These are phyloP conservation scores for Cordilura impudica DNA, from an alignment of 2,888 invertebrate genomes.

Conservation along the genomic window DNA sequence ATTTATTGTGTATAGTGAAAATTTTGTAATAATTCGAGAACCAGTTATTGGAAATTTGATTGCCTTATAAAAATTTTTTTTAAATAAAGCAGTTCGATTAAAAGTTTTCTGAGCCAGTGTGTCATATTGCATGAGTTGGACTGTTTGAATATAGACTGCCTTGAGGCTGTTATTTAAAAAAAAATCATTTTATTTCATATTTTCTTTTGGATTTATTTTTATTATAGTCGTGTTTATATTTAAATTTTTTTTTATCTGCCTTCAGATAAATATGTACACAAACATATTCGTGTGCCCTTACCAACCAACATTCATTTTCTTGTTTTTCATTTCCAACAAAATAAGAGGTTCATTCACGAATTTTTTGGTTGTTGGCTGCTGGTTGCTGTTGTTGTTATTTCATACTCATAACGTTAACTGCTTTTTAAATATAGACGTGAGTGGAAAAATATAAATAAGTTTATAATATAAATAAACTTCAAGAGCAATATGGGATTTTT, in stretches of 20 bases:
- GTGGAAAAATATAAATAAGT: slow-evolving; percentile 17
- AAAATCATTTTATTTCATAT: slow-evolving; percentile 23
- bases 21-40: too few relatives aligned
- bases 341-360: slow-evolving; percentile 26
- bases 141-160: background rate
- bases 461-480: background rate
- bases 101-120: background rate
- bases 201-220: slow-evolving; percentile 6
- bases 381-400: slow-evolving; percentile 1
- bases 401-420: slow-evolving; percentile 21
- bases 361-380: background rate
- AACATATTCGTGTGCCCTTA: background rate
- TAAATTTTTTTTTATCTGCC: slow-evolving; percentile 14
- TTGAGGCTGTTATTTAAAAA: slow-evolving; percentile 42
- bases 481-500: background rate
- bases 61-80: too few relatives aligned
- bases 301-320: background rate
- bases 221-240: slow-evolving; percentile 24
- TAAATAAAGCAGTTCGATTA: too few relatives aligned
- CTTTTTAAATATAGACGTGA: slow-evolving; percentile 45
- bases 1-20: too few relatives aligned
- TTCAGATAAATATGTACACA: slow-evolving; percentile 15
- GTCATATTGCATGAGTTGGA: background rate
- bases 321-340: background rate
- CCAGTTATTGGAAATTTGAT: too few relatives aligned